Base-by-base conservation (phyloP, 2,888 invertebrate genomes). In the Agapostemon virescens region DNA sequence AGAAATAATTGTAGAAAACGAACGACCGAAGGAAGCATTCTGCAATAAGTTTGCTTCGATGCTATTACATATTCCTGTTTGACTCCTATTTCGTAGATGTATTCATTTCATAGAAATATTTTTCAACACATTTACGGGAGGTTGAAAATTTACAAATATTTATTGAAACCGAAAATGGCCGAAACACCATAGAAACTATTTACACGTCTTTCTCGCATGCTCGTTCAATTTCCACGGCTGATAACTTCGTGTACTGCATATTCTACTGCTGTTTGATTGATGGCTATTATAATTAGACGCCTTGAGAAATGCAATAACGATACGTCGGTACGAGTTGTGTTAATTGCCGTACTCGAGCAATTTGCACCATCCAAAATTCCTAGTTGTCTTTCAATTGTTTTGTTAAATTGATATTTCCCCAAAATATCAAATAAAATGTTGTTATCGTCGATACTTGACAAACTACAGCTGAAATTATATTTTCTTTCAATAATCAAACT, bases 121-220 rank as follows among this genome's bases (percentile, higher is more conserved):
- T 61, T 61, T 61, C 61, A 3, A 33, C 61, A 11, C 33, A 33
- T 20, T 61, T 33, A 61, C 61, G 33, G 33, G 33, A 33, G 20
- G 20, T 61, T 20, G 30, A 61, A 61, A 61, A 13, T n/a, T 36
- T 63, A n/a, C 4, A 9, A n/a, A 36, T n/a, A 36, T 63, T 63
- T 36, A 11, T 5, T n/a, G 63, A 33, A 36, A n/a, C n/a, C 36
- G 63, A 63, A n/a, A 36, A 36, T 33, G 36, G 33, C 63, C 63
- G 36, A 20, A 63, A 63, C 63, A 63, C 63, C 36, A 36, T 63
- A 63, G 36, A 63, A 36, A 63, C 36, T 33, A 11, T 36, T 1
- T 33, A 61, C 61, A 33, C 63, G 63, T 63, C n/a, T 63, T 36
- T 36, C 33, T 63, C 33, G 33, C n/a, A 36, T 63, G 33, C 63